These are phyloP conservation scores for Rhingia campestris DNA, from an alignment of 2,888 invertebrate species.

Conservation along the genomic window DNA sequence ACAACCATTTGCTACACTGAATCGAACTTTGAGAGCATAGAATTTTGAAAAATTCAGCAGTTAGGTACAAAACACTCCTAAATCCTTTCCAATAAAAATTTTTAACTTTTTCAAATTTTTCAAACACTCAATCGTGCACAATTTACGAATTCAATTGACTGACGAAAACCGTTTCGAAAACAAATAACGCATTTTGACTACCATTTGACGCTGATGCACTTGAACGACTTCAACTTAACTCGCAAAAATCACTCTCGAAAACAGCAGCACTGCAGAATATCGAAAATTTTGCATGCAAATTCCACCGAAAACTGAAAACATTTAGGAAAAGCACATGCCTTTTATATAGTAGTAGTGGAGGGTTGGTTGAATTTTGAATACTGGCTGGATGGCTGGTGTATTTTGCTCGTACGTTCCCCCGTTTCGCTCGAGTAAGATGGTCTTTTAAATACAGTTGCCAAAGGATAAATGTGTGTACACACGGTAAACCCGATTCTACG, in stretches of 20 bases:
- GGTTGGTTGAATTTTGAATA: constrained; percentile 75
- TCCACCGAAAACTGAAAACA: constrained; percentile 77
- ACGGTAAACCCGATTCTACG: constrained; percentile 58
- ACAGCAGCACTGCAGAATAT: constrained; percentile 72
- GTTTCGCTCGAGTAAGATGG: constrained; percentile 71
- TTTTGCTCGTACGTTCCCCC: constrained; percentile 54
- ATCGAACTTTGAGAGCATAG: too few species aligned
- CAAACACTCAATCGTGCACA: constrained; percentile 14
- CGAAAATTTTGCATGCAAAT: constrained; percentile 77
- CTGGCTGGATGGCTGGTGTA: constrained; percentile 45
- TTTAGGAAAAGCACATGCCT: constrained; percentile 77
- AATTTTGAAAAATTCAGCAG: not conserved
- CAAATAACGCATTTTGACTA: constrained; percentile 16
- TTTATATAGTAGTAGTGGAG: constrained; percentile 75
- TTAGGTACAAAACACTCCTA: not conserved
- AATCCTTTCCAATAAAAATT: not conserved
- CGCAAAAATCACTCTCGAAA: constrained; percentile 44
- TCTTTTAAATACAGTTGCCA: constrained; percentile 73
- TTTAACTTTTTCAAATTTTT: not conserved
- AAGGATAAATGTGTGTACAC: constrained; percentile 71
- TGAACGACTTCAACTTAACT: constrained; percentile 36
- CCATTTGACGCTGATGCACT: constrained; percentile 12
- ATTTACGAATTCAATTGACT: constrained; percentile 45
- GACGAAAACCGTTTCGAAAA: constrained; percentile 24
- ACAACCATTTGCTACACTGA: not conserved